phyloP scores from a whole-genome alignment of 2,113 vertebrate species.

The Echinops telfairi region DNA sequence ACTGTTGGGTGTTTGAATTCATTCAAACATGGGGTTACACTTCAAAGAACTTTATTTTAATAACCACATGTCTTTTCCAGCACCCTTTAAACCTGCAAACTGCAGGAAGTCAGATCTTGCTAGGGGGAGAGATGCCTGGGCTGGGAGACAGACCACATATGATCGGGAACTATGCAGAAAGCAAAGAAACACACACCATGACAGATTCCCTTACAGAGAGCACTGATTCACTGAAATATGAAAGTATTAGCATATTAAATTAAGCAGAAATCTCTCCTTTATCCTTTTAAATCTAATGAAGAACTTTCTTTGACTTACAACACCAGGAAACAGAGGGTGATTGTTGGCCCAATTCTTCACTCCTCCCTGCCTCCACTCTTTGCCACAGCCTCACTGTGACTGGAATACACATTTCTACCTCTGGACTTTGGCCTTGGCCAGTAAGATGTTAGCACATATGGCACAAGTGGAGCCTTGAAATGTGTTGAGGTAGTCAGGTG shows the following conservation, averaged over 20 bases:
- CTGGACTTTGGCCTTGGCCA: neutral
- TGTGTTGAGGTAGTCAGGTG: neutral
- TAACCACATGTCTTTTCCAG: neutral
- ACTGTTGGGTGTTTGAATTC: neutral
- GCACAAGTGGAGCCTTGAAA: neutral
- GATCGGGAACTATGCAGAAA: neutral
- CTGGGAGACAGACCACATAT: neutral
- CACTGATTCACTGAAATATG: neutral
- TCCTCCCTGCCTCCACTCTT: no score
- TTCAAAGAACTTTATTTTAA: neutral
- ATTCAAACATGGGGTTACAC: neutral
- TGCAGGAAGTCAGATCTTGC: neutral
- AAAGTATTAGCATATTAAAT: neutral
- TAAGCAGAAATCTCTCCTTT: constrained; percentile 14
- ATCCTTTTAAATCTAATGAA: neutral
- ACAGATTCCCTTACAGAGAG: neutral
- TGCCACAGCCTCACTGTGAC: neutral
- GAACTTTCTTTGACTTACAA: neutral
- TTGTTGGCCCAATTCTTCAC: neutral
- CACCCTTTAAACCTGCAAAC: neutral
- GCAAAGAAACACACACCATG: neutral
- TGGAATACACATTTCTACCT: neutral
- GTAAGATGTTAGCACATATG: neutral
- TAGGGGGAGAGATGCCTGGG: neutral
- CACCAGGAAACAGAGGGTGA: neutral